Conservation (phyloP, 2,113 vertebrate species). For the Rhabdornis inornatus region DNA sequence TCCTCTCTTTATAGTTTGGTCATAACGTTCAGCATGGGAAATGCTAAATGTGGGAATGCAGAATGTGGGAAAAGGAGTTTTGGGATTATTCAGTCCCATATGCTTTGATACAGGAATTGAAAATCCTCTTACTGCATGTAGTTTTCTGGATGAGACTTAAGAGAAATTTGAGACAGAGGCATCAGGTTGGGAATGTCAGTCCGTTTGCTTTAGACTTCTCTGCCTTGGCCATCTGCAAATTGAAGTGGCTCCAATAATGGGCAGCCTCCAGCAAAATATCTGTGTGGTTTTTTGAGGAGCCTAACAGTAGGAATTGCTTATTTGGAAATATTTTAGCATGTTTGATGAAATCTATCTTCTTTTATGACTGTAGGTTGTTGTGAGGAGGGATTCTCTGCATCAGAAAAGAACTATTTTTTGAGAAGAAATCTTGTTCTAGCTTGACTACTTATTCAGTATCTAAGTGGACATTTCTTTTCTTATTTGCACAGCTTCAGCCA, state of each 20-base stretch:
- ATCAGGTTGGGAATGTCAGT: not conserved
- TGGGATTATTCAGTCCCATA: not conserved
- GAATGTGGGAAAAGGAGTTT: not conserved
- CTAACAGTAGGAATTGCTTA: not conserved
- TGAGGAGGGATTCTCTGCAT: not conserved
- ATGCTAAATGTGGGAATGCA: too few relatives aligned
- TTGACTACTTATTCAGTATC: not conserved
- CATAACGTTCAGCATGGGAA: not conserved
- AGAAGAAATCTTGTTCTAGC: not conserved
- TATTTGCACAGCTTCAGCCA: not conserved
- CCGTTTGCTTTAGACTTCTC: not conserved
- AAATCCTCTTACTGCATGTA: not conserved
- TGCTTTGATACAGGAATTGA: not conserved
- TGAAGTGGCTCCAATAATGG: not conserved
- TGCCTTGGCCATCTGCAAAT: not conserved
- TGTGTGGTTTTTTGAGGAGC: not conserved
- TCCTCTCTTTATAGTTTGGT: not conserved
- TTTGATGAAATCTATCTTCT: not conserved
- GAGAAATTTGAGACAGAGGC: not conserved
- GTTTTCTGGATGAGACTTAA: not conserved
- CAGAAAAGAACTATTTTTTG: not conserved
- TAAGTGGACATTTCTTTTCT: not conserved
- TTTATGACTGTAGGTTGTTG: not conserved
- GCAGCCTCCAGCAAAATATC: not conserved
- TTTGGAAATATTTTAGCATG: conserved; percentile 19